Evolutionary conservation across 2,797 vertebrate genomes (phyloP), one percentile per base, ranked within the genome.

Genomic region (Catharus ustulatus): DNA sequence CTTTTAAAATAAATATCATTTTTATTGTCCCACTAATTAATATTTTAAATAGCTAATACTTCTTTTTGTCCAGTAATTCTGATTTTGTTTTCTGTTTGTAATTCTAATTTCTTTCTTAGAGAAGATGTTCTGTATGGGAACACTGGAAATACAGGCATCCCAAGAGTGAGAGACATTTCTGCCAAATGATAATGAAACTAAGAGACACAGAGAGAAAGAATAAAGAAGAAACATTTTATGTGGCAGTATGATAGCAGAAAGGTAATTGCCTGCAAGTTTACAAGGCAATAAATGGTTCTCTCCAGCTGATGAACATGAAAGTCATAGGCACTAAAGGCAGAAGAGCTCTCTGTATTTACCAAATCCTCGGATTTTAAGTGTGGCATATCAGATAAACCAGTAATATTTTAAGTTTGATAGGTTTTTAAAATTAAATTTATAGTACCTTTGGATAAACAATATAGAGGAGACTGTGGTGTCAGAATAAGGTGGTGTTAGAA

Each of bases 181-280:
- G 51, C 14, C 19, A 75, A 73, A 51, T 49, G 8, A 21, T 52
- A 79, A 59, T 59, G 89, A 57, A 8, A 46, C 30, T 63, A 94
- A 95, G 58, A 90, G 26, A 76, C 40, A 89, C 6, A 76, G 54
- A 75, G 18, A 84, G 15, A 58, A 86, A 66, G 66, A 51, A 90
- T 68, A 87, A 45, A 90, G 51, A 38, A 85, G 6, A 78, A 62
- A 9, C 9, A 24, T 80, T 96, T 95, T 69, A 80, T 76, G 46
- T 92, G 81, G 61, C 62, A 68, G 79, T 89, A 91, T 79, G 89
- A 93, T n/a, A 87, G 63, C 45, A 89, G 46, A 90, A 91, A 66
- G 40, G 48, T 93, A 95, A 94, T 90, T 95, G 76, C 36, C n/a
- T 95, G 48, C 45, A 91, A 94, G 62, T 96, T 94, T 95, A 94